Evolutionary conservation across 2,113 vertebrate genomes (phyloP).

Genomic region (cattle (Bos taurus)): DNA sequence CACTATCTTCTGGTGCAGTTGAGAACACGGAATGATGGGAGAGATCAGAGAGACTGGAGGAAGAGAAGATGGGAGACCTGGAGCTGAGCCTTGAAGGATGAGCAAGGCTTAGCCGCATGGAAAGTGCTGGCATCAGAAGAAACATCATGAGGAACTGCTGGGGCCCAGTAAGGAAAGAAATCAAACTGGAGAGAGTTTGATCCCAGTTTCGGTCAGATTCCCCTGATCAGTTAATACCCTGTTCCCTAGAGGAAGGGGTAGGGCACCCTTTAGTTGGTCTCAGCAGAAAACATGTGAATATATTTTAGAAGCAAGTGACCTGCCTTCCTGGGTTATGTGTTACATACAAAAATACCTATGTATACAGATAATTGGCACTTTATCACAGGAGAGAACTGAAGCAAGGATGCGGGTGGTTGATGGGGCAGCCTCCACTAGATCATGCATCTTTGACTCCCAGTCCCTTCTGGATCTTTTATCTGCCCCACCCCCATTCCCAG

Average conservation of each 20-base stretch:
- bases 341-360: background rate
- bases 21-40: background rate
- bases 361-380: background rate
- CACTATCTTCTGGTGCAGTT: background rate
- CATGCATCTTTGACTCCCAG: background rate
- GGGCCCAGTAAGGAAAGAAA: background rate
- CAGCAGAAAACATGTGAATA: background rate
- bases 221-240: background rate
- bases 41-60: background rate
- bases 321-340: background rate
- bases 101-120: background rate
- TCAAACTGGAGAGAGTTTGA: background rate
- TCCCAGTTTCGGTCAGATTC: background rate
- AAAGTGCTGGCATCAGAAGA: background rate
- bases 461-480: background rate
- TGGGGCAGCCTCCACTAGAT: background rate
- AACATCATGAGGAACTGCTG: background rate
- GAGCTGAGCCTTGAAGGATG: background rate
- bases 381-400: background rate
- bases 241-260: background rate
- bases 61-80: background rate
- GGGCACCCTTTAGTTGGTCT: background rate
- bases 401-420: background rate
- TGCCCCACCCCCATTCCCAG: background rate
- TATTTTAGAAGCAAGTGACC: background rate